Percentiles rank a stretch among this genome's conserved stretches.
These are phyloP conservation scores for Alosa sapidissima DNA, from an alignment of 2,797 vertebrate species.

Conservation along the genomic window DNA sequence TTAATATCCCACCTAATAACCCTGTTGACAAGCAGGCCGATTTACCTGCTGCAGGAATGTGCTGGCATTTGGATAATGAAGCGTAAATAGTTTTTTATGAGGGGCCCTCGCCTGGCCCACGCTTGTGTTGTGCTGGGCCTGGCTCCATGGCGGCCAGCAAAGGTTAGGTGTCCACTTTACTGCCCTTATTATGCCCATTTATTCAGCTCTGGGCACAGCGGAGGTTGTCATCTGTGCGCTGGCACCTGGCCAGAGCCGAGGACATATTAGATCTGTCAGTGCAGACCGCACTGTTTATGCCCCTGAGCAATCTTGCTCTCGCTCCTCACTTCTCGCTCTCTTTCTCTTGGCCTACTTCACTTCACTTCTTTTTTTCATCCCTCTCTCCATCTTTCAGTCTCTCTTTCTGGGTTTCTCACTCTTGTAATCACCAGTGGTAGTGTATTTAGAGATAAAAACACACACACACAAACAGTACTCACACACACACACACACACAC, in stretches of 20 bases:
- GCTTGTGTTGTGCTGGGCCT: conserved; percentile 36
- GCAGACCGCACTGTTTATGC: conserved; percentile 43
- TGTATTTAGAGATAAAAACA: conserved; percentile 58
- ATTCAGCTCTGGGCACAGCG: conserved; percentile 41
- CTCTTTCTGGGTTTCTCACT: background rate
- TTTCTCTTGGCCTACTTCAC: background rate
- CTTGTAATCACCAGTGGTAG: conserved; percentile 54
- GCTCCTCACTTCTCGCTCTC: background rate
- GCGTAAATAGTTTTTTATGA: conserved; percentile 68
- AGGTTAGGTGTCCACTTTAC: conserved; percentile 64
- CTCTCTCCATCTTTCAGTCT: background rate
- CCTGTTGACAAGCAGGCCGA: conserved; percentile 68
- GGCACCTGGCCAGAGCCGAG: conserved; percentile 41
- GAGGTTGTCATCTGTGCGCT: conserved; percentile 41
- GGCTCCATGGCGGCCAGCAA: conserved; percentile 59
- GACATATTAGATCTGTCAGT: conserved; percentile 55
- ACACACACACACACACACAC: background rate
- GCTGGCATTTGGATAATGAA: conserved; percentile 75
- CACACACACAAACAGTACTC: too few relatives aligned
- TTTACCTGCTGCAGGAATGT: conserved; percentile 67
- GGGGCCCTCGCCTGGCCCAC: conserved; percentile 43
- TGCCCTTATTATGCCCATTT: conserved; percentile 54
- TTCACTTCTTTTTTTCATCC: background rate
- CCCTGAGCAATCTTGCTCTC: conserved; percentile 34
- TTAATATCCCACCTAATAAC: conserved; percentile 69